Conservation (phyloP, 1,140 invertebrate species). For the Ceratitis capitata region DNA sequence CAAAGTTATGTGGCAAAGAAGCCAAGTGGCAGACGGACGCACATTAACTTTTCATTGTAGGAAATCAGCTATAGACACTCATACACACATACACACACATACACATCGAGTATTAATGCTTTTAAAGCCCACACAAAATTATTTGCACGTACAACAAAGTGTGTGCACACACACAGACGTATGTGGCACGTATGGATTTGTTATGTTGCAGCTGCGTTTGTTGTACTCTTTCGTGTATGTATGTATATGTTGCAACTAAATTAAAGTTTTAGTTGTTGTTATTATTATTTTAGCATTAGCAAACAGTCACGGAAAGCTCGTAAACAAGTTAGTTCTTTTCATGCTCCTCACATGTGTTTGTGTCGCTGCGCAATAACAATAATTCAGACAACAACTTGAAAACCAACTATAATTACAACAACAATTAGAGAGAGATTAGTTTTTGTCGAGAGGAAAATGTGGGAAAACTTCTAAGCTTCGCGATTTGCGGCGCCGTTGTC, state of each 20-base stretch:
- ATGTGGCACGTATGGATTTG: not conserved
- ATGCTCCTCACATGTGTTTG: too few species aligned
- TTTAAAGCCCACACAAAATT: not conserved
- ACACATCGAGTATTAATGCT: too few species aligned
- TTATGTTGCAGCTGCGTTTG: slow-evolving; percentile 2
- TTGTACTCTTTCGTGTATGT: not conserved
- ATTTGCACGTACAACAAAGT: not conserved
- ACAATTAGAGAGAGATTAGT: too few species aligned
- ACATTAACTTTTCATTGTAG: slow-evolving; percentile 30
- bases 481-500: too few species aligned
- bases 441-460: not conserved
- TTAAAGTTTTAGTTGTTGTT: not conserved
- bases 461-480: slow-evolving; percentile 26
- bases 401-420: not conserved
- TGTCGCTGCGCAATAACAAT: not conserved
- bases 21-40: not conserved
- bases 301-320: slow-evolving; percentile 29
- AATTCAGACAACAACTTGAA: not conserved
- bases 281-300: not conserved
- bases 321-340: slow-evolving; percentile 23
- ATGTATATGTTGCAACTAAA: not conserved
- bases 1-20: not conserved
- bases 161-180: too few species aligned
- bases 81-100: not conserved
- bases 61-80: not conserved